These are phyloP conservation scores for Globicephala melas DNA, from an alignment of 2,113 vertebrate genomes.

Conservation along the genomic window DNA sequence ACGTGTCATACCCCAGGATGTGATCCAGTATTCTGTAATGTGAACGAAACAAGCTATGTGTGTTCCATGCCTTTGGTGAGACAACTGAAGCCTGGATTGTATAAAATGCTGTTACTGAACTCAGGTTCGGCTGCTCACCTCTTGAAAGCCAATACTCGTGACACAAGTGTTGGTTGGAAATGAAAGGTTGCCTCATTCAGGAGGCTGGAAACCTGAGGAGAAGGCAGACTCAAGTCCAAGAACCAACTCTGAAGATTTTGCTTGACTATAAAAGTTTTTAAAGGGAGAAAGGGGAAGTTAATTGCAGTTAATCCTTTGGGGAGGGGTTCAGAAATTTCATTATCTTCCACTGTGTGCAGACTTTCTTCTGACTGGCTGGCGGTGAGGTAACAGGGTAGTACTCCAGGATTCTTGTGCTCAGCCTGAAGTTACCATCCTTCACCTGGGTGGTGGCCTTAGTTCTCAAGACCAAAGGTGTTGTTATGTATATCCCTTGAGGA, in stretches of 20 bases:
- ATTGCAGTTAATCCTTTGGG: not conserved
- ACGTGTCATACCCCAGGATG: not conserved
- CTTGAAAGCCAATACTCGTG: not conserved
- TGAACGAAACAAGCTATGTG: not conserved
- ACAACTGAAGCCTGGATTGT: not conserved
- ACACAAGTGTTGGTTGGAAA: not conserved
- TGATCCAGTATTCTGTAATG: not conserved
- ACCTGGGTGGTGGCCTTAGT: not conserved
- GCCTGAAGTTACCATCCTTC: not conserved
- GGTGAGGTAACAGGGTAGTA: not conserved
- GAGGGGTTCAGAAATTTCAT: not conserved
- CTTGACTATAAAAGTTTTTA: not conserved
- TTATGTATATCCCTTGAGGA: not conserved
- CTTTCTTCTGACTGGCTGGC: not conserved
- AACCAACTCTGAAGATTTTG: not conserved
- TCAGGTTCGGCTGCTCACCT: rapidly evolving
- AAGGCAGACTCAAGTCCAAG: not conserved
- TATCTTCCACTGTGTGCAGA: not conserved
- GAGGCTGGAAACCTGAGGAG: not conserved
- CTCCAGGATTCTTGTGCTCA: not conserved
- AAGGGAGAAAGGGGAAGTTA: not conserved
- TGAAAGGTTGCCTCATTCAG: not conserved
- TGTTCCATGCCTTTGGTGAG: not conserved
- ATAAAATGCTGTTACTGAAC: not conserved
- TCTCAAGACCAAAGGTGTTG: not conserved